Evolutionary conservation across 2,797 vertebrate genomes (phyloP).

Genomic region (Lepus townsendii): DNA sequence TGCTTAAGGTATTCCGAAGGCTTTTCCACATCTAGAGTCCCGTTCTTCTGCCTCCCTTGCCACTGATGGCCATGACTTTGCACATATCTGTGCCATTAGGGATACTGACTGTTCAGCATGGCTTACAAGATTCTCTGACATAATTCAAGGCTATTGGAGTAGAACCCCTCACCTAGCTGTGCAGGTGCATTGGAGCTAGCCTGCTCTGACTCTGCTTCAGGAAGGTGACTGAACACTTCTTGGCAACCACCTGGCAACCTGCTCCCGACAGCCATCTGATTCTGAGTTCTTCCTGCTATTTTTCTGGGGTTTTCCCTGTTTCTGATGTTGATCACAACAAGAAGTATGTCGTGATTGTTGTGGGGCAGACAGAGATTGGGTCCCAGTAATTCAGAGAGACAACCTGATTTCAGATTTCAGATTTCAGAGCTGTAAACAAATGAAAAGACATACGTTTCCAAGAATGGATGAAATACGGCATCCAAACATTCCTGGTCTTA

Average conservation of each 20-base stretch:
- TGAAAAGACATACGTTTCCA: background rate
- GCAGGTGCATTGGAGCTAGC: background rate
- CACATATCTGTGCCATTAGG: background rate
- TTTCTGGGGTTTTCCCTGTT: background rate
- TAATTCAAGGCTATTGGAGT: background rate
- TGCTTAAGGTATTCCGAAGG: background rate
- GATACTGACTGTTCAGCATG: accelerated
- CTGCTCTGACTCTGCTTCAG: background rate
- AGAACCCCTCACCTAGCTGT: background rate
- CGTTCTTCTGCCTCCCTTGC: background rate
- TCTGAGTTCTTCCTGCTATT: background rate
- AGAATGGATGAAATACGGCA: background rate
- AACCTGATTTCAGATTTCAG: background rate
- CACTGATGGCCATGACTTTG: background rate
- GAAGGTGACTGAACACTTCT: background rate
- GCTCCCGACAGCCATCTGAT: background rate
- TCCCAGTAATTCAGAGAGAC: background rate
- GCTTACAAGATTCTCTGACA: background rate
- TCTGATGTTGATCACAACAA: background rate
- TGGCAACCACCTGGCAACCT: background rate
- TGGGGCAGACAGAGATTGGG: background rate
- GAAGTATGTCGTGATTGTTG: background rate
- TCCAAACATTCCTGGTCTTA: background rate
- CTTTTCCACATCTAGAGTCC: background rate
- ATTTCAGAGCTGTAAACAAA: background rate